A percentile compares a stretch with the other conserved stretches of the same genome.
These are phyloP conservation scores for Silurus meridionalis DNA, from an alignment of 2,113 vertebrate species.

Conservation along the genomic window DNA sequence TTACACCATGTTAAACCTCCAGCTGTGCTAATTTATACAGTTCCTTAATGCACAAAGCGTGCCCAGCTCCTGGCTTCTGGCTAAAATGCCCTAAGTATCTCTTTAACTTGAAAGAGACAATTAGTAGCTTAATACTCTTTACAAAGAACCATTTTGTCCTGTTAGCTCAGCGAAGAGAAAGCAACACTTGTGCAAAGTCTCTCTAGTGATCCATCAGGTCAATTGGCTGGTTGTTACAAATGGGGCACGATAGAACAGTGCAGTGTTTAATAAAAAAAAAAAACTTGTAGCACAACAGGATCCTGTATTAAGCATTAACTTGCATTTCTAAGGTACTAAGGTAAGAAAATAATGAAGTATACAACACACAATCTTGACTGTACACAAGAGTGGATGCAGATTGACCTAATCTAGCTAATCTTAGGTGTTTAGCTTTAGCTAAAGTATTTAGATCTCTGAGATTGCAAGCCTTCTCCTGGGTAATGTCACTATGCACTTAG, in stretches of 20 bases:
- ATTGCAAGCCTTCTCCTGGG: slow-evolving; percentile 20
- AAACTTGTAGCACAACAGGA: background rate
- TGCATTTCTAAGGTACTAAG: background rate
- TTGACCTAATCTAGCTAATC: background rate
- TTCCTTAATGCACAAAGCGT: slow-evolving; percentile 39
- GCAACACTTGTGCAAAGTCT: slow-evolving; percentile 40
- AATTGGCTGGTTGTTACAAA: slow-evolving; percentile 43
- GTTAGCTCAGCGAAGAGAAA: slow-evolving; percentile 33
- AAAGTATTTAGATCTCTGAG: slow-evolving; percentile 29
- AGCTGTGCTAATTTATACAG: slow-evolving; percentile 45
- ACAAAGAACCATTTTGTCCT: slow-evolving; percentile 50
- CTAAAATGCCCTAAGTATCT: slow-evolving; percentile 42
- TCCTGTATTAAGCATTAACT: background rate
- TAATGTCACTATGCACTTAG: slow-evolving; percentile 36
- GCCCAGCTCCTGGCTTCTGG: slow-evolving; percentile 24
- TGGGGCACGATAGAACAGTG: slow-evolving; percentile 11
- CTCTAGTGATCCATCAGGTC: slow-evolving; percentile 47
- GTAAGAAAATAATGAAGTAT: background rate
- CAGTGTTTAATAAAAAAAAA: background rate
- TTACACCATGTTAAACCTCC: slow-evolving; percentile 30
- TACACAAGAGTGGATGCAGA: slow-evolving; percentile 6
- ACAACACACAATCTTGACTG: too few relatives aligned
- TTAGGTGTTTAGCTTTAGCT: background rate
- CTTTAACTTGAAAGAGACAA: slow-evolving; percentile 44
- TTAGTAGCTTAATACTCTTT: slow-evolving; percentile 35